These are phyloP conservation scores for Aptenodytes forsteri DNA, from an alignment of 2,113 vertebrate species.

Conservation along the genomic window DNA sequence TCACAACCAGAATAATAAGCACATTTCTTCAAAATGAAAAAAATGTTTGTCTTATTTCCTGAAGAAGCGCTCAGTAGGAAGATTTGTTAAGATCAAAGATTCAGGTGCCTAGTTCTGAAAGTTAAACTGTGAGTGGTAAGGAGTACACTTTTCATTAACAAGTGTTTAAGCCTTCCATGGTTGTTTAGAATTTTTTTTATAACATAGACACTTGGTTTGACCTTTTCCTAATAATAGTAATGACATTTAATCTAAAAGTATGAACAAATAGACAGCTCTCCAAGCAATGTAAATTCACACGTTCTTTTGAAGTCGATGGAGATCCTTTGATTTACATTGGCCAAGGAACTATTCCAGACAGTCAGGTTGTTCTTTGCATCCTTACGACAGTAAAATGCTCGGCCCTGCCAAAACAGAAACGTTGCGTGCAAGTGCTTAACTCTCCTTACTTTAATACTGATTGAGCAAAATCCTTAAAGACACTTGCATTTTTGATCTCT, in stretches of 20 bases:
- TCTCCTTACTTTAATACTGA: not conserved
- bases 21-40: not conserved
- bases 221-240: slow-evolving; percentile 35
- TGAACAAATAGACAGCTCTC: not conserved
- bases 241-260: slow-evolving; percentile 23
- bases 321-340: not conserved
- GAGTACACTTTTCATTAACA: not conserved
- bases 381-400: not conserved
- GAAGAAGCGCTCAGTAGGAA: not conserved
- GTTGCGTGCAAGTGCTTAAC: not conserved
- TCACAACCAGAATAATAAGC: not conserved
- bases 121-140: not conserved
- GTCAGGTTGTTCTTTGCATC: not conserved
- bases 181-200: not conserved
- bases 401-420: not conserved
- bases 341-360: not conserved
- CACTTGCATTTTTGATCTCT: slow-evolving; percentile 38
- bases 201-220: not conserved
- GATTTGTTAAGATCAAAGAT: not conserved
- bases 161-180: not conserved
- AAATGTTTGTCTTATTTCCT: not conserved
- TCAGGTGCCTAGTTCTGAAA: not conserved
- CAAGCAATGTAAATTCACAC: slow-evolving; percentile 38
- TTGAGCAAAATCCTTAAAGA: slow-evolving; percentile 16
- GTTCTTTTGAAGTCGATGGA: slow-evolving; percentile 36